These are phyloP conservation scores for Hormaphis cornu DNA, from an alignment of 1,140 invertebrate species.

Conservation along the genomic window DNA sequence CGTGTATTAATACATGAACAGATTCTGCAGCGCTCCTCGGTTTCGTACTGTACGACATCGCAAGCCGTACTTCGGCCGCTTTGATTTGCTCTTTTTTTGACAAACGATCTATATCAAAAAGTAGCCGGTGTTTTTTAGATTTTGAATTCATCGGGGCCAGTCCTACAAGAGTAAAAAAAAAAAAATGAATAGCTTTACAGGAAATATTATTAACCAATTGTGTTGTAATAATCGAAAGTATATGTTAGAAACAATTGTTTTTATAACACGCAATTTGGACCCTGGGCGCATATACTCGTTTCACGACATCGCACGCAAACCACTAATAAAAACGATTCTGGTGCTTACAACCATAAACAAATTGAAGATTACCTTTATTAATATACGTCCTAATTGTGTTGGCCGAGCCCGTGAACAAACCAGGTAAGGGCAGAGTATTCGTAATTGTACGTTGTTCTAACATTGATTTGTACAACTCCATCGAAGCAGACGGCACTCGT, in stretches of 20 bases:
- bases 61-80: conserved; percentile 62
- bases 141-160: background rate
- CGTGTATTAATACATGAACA: conserved; percentile 56
- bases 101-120: conserved; percentile 67
- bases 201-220: background rate
- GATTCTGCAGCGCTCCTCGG: conserved; percentile 35
- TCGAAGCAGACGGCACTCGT: conserved; percentile 62
- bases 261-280: too few species aligned
- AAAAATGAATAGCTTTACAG: background rate
- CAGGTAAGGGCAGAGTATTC: conserved; percentile 56
- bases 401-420: conserved; percentile 56
- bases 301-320: too few species aligned
- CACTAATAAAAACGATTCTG: too few species aligned
- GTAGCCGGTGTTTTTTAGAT: conserved; percentile 58
- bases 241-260: too few species aligned
- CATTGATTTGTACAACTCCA: conserved; percentile 61
- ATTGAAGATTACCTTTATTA: conserved; percentile 71
- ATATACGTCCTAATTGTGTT: conserved; percentile 79
- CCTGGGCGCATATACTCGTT: too few species aligned
- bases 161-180: background rate
- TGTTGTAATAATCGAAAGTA: too few species aligned
- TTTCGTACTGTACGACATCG: conserved; percentile 44
- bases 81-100: conserved; percentile 65
- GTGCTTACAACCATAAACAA: too few species aligned
- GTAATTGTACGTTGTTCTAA: conserved; percentile 49